A percentile compares a stretch with the other conserved stretches of the same genome.
These are phyloP conservation scores for Tipula vernalis DNA, from an alignment of 2,888 invertebrate genomes.

Conservation along the genomic window DNA sequence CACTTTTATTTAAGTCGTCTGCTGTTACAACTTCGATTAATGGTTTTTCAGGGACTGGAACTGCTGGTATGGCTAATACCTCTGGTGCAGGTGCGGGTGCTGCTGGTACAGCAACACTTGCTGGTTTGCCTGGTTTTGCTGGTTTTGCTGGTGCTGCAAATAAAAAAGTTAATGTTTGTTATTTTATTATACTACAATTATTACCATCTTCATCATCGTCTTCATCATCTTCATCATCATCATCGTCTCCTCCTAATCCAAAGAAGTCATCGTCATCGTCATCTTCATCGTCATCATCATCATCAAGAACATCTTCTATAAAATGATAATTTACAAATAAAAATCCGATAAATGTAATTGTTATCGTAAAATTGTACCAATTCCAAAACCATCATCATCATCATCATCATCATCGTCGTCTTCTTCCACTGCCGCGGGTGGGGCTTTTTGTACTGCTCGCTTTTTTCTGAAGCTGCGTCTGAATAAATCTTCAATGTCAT, in stretches of 20 bases:
- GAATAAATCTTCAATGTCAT: slow-evolving; percentile 5
- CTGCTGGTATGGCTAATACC: background rate
- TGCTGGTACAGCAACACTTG: background rate
- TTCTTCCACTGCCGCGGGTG: background rate
- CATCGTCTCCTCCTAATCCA: slow-evolving; percentile 8
- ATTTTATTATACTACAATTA: background rate
- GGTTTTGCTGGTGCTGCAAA: background rate
- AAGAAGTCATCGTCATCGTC: slow-evolving; percentile 5
- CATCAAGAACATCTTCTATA: slow-evolving; percentile 8
- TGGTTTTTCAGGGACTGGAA: background rate
- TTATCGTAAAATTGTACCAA: background rate
- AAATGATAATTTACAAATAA: background rate
- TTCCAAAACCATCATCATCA: background rate
- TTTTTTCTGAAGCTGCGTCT: background rate
- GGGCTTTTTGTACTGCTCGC: background rate
- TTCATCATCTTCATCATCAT: slow-evolving; percentile 9
- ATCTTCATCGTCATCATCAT: slow-evolving; percentile 5
- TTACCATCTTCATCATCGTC: slow-evolving; percentile 8
- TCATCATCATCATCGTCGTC: slow-evolving; percentile 5
- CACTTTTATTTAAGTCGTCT: background rate
- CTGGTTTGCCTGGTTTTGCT: background rate
- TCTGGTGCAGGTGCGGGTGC: background rate
- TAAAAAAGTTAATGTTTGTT: background rate
- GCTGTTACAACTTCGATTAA: background rate
- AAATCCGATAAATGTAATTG: background rate